Evolutionary conservation across 2,113 vertebrate genomes (phyloP).

Genomic region (Lonchura striata): DNA sequence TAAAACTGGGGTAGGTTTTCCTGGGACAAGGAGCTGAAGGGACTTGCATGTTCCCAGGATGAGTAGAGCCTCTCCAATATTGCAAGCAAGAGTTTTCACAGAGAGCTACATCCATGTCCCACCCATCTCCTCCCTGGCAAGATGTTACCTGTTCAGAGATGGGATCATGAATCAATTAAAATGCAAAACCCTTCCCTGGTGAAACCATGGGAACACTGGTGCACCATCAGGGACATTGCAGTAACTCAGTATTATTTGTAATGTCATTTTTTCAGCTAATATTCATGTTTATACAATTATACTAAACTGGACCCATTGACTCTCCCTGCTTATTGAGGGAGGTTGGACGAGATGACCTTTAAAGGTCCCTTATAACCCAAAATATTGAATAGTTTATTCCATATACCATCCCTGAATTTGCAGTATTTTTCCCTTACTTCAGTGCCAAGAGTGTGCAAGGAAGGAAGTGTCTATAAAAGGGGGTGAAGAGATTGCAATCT

Average conservation of each 20-base stretch:
- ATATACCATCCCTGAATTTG: neutral
- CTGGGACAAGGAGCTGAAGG: neutral
- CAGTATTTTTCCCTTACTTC: neutral
- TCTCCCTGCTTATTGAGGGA: neutral
- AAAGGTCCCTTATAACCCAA: neutral
- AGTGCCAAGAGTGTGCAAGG: neutral
- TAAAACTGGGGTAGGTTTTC: neutral
- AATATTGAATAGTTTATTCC: neutral
- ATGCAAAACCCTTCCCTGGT: neutral
- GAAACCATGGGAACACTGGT: neutral
- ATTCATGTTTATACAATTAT: neutral
- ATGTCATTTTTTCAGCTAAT: neutral
- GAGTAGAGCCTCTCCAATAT: rapidly evolving
- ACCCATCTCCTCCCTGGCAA: neutral
- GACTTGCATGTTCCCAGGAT: neutral
- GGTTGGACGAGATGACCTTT: neutral
- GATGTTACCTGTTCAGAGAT: neutral
- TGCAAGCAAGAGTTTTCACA: neutral
- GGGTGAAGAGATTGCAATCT: neutral
- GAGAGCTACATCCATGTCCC: neutral
- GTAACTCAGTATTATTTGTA: neutral
- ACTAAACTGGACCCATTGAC: neutral
- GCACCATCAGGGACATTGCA: rapidly evolving
- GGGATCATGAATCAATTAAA: neutral
- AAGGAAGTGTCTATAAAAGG: rapidly evolving